These are phyloP conservation scores for Lepidochrysops patricia DNA, from an alignment of 2,888 invertebrate species.

Conservation along the genomic window DNA sequence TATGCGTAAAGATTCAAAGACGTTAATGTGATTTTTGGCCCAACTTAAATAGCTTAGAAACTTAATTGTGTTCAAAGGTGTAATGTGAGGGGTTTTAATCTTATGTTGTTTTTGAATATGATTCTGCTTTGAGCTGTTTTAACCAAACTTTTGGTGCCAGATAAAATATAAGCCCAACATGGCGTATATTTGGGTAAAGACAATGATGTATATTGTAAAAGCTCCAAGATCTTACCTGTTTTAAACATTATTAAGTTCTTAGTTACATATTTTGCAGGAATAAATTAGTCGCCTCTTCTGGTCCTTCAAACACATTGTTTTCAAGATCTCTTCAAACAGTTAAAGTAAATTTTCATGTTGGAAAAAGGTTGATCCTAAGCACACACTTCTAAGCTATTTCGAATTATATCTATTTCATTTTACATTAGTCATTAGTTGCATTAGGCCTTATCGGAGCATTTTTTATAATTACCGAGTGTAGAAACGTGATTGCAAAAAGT, in stretches of 20 bases:
- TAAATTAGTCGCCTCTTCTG: no score
- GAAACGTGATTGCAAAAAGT: neutral
- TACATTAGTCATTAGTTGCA: neutral
- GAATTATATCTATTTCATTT: neutral
- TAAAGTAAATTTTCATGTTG: neutral
- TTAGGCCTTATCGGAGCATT: neutral
- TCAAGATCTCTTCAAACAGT: neutral
- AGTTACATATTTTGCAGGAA: no score
- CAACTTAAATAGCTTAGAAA: slow-evolving; percentile 66
- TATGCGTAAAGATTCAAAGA: slow-evolving; percentile 59
- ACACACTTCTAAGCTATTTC: neutral
- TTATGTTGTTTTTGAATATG: slow-evolving; percentile 7
- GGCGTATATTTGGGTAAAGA: no score
- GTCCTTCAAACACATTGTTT: no score
- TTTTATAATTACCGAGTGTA: neutral
- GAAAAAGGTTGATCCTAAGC: no score
- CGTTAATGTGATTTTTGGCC: slow-evolving; percentile 66
- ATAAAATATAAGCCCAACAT: neutral
- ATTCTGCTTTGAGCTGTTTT: neutral
- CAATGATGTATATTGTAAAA: no score
- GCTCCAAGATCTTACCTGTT: no score
- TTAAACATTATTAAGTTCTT: no score
- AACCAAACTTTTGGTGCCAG: neutral
- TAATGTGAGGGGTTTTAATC: slow-evolving; percentile 27
- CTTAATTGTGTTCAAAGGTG: slow-evolving; percentile 47